A percentile compares a stretch with the other conserved stretches of the same genome.
Evolutionary conservation across 2,113 vertebrate genomes (phyloP).

Genomic region (Macrotis lagotis): DNA sequence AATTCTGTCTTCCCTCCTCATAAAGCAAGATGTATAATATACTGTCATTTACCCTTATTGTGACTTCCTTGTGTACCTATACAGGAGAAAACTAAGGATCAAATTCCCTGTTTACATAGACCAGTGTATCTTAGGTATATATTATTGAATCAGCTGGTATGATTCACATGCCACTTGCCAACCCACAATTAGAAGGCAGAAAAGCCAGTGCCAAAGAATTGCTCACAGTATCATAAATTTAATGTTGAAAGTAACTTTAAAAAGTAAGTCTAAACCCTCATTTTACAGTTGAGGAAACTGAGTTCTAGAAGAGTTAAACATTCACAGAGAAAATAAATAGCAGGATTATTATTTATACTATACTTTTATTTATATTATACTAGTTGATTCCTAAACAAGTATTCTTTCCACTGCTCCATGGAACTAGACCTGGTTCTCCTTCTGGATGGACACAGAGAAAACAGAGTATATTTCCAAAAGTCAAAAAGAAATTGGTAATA

Average conservation of each 20-base stretch:
- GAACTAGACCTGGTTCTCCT: too few species aligned
- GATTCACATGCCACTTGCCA: slow-evolving; percentile 27
- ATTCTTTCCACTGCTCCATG: background rate
- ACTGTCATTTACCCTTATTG: slow-evolving; percentile 25
- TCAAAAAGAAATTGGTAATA: background rate
- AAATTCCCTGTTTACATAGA: slow-evolving; percentile 31
- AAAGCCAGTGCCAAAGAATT: background rate
- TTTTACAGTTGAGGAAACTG: background rate
- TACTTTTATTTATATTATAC: too few species aligned
- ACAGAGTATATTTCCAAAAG: background rate
- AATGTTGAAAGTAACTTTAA: background rate
- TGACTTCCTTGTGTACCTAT: slow-evolving; percentile 31
- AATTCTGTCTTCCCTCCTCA: slow-evolving; percentile 14
- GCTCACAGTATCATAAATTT: background rate
- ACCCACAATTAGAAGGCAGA: background rate
- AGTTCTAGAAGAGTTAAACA: background rate
- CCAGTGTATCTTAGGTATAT: slow-evolving; percentile 22
- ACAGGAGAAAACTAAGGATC: background rate
- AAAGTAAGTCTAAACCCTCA: background rate
- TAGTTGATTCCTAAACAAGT: background rate
- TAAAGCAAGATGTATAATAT: background rate
- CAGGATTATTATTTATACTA: background rate
- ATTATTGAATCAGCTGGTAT: slow-evolving; percentile 38
- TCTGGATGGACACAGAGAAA: background rate
- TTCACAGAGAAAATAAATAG: background rate